A percentile compares a stretch with the other conserved stretches of the same genome.
Evolutionary conservation across 1,140 invertebrate species (phyloP).

Genomic region (Brachionus paranguensis): DNA sequence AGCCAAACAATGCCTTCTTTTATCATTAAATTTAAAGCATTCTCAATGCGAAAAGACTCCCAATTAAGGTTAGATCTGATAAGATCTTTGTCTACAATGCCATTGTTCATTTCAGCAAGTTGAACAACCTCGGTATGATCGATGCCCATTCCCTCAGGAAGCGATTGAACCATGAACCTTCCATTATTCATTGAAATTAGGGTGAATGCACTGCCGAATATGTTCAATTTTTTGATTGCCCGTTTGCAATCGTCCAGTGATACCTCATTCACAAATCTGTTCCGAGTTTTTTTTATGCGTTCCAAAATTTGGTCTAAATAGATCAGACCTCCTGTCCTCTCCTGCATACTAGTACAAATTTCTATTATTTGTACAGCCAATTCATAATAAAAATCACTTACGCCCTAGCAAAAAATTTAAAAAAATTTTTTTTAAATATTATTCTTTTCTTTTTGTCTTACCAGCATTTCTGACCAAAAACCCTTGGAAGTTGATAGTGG

Average conservation of each 20-base stretch:
- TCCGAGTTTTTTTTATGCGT: not conserved
- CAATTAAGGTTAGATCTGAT: not conserved
- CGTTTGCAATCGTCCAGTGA: slow-evolving; percentile 25
- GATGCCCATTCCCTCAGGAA: slow-evolving; percentile 15
- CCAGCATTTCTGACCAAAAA: slow-evolving; percentile 92
- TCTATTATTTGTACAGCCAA: slow-evolving; percentile 94
- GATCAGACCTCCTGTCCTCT: slow-evolving; percentile 60
- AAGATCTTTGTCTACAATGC: not conserved
- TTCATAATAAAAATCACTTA: slow-evolving; percentile 98
- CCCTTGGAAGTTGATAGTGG: slow-evolving; percentile 65
- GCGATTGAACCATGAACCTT: slow-evolving; percentile 20
- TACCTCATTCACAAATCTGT: slow-evolving; percentile 34
- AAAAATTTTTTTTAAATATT: not conserved
- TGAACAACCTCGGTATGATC: slow-evolving; percentile 21
- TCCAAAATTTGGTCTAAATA: slow-evolving; percentile 28
- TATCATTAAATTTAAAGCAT: not conserved
- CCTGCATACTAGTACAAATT: slow-evolving; percentile 80
- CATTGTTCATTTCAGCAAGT: not conserved
- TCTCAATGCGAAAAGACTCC: not conserved
- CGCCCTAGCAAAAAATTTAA: slow-evolving; percentile 60
- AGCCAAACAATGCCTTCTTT: slow-evolving; percentile 38
- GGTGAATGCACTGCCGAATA: slow-evolving; percentile 9
- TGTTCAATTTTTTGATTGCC: slow-evolving; percentile 31
- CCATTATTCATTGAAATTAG: slow-evolving; percentile 21
- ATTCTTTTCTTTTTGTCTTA: slow-evolving; percentile 48